Percentiles rank a stretch among this genome's conserved stretches.
Evolutionary conservation across 2,888 invertebrate species (phyloP).

Genomic region (Chydorus sphaericus): DNA sequence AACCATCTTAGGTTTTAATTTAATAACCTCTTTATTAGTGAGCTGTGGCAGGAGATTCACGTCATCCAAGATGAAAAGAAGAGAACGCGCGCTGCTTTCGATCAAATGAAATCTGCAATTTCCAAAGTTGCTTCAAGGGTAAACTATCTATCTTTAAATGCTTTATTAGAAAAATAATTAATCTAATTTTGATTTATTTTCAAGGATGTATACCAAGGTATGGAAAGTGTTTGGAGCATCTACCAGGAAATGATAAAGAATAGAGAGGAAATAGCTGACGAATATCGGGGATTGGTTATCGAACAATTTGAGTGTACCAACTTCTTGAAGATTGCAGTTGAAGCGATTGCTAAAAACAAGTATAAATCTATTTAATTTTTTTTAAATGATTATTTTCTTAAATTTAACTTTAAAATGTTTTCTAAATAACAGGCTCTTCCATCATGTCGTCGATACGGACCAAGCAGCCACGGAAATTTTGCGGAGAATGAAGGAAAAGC

Average conservation of each 20-base stretch:
- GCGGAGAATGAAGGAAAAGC: constrained; percentile 91
- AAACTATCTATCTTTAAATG: too few relatives aligned
- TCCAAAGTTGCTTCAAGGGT: too few relatives aligned
- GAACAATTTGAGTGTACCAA: constrained; percentile 95
- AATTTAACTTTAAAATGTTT: neutral
- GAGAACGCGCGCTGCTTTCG: too few relatives aligned
- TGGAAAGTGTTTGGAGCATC: neutral
- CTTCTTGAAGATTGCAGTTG: constrained; percentile 93
- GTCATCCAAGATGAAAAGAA: too few relatives aligned
- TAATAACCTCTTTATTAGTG: too few relatives aligned
- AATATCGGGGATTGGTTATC: constrained; percentile 87
- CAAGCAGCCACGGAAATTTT: constrained; percentile 90
- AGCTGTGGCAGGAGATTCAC: too few relatives aligned
- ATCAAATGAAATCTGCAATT: too few relatives aligned
- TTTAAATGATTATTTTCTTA: neutral
- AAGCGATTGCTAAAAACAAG: constrained; percentile 53
- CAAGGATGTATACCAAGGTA: too few relatives aligned
- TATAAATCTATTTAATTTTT: neutral
- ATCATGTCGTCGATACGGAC: constrained; percentile 96
- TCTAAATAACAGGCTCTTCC: constrained; percentile 70
- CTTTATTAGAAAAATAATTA: too few relatives aligned
- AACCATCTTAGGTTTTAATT: too few relatives aligned
- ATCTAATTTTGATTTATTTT: too few relatives aligned
- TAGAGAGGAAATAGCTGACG: constrained; percentile 51
- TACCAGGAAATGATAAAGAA: neutral